These are phyloP conservation scores for Paramuricea clavata DNA, from an alignment of 92 coral and sea anemone species.

Conservation along the genomic window DNA sequence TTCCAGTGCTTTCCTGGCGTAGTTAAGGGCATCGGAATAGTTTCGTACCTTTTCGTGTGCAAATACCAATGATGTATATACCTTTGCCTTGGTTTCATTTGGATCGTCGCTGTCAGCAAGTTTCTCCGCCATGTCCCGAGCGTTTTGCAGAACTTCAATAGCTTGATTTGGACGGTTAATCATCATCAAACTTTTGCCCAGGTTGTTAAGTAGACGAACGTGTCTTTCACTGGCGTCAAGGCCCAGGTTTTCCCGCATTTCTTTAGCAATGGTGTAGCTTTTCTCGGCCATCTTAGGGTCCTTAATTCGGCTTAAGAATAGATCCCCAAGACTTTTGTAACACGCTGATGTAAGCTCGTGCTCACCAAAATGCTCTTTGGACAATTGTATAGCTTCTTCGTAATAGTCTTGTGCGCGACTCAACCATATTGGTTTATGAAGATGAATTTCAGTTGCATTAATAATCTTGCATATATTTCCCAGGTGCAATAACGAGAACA, in stretches of 20 bases:
- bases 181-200: neutral
- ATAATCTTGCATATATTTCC: neutral
- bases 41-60: neutral
- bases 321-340: slow-evolving; percentile 7
- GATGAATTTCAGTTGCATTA: neutral
- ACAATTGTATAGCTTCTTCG: neutral
- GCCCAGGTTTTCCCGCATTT: slow-evolving; percentile 14
- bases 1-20: neutral
- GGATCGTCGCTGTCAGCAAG: neutral
- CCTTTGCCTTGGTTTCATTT: neutral
- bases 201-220: neutral
- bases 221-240: neutral
- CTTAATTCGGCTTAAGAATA: no score
- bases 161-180: neutral
- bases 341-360: neutral
- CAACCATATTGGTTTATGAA: neutral
- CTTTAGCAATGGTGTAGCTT: neutral
- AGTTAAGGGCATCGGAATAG: neutral
- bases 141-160: neutral
- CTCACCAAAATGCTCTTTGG: neutral
- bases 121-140: slow-evolving; percentile 8
- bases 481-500: neutral
- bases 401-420: neutral
- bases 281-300: neutral
- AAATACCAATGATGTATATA: neutral